Evolutionary conservation across 1,140 invertebrate species (phyloP), one percentile per base, ranked within the genome.

Genomic region (Parasteatoda tepidariorum): DNA sequence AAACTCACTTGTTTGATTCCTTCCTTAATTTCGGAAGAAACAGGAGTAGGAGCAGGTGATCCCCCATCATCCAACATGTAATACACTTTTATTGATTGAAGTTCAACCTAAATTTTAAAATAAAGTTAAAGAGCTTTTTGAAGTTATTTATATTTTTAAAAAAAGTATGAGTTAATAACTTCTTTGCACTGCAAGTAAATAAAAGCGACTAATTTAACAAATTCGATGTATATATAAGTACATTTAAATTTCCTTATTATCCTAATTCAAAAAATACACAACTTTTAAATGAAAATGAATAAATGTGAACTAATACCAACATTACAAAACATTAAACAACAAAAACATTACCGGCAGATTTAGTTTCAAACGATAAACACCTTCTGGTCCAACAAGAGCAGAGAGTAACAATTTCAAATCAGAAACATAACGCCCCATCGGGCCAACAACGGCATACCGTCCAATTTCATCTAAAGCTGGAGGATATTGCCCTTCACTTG

Each of bases 61-160:
- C 94, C 94, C 38, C 92, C 92, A 87, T 95, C 95, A 59, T 93
- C 93, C 86, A 95, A 93, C 91, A 98, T 95, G 87, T 96, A 97
- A 88, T 92, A 97, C 85, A 96, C 92, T 79, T 92, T 93, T 34
- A 97, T 87, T 62, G 93, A 91, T n/a, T 90, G 91, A 1, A 95
- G 28, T 86, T 94, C 91, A 7, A 96, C 92, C 86, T 0, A 81
- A 66, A 11, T 22, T 61, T n/a, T 61, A 61, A 24, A 24, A 61
- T 2, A 28, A 61, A 22, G 11, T 24, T 28, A 61, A 0, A 28
- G 11, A 6, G 11, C 62, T 30, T 24, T 11, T 11, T 34, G 26
- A 31, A 66, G 26, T 31, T n/a, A 61, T 22, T 22, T 7, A n/a
- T n/a, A n/a, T n/a, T n/a, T n/a, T n/a, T n/a, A n/a, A n/a, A n/a